A percentile compares a stretch with the other conserved stretches of the same genome.
Evolutionary conservation across 2,888 invertebrate species (phyloP).

Genomic region (Tetragonula carbonaria): DNA sequence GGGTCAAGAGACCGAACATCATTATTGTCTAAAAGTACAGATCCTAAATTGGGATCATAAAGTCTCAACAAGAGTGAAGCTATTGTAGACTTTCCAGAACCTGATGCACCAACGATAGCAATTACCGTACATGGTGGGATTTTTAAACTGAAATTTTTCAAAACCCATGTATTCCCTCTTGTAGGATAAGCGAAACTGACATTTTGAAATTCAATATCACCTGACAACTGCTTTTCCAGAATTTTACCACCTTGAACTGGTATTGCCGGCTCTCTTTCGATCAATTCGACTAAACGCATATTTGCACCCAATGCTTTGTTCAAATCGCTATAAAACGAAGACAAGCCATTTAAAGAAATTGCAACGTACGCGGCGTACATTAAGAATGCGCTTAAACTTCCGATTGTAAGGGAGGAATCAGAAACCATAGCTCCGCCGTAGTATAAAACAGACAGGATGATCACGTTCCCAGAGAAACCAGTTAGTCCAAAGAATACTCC

Average conservation of each 20-base stretch:
- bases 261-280: constrained; percentile 92
- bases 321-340: constrained; percentile 96
- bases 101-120: constrained; percentile 95
- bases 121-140: constrained; percentile 90
- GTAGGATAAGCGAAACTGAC: constrained; percentile 91
- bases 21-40: constrained; percentile 90
- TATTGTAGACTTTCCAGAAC: constrained; percentile 97
- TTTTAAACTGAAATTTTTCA: constrained; percentile 88
- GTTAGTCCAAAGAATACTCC: constrained; percentile 96
- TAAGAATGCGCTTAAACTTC: constrained; percentile 96
- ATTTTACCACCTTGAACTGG: constrained; percentile 87
- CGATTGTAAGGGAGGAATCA: constrained; percentile 91
- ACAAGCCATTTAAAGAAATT: constrained; percentile 94
- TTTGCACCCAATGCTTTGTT: constrained; percentile 97
- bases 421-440: constrained; percentile 96
- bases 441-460: constrained; percentile 95
- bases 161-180: constrained; percentile 86
- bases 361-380: constrained; percentile 97
- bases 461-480: constrained; percentile 94
- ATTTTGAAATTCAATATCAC: constrained; percentile 91
- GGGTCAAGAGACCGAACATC: constrained; percentile 92
- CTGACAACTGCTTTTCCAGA: constrained; percentile 83
- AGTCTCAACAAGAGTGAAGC: constrained; percentile 92
- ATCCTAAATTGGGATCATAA: constrained; percentile 92
- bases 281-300: constrained; percentile 94